These are phyloP conservation scores for Lasioglossum figueresi DNA, from an alignment of 2,888 invertebrate species.

Conservation along the genomic window DNA sequence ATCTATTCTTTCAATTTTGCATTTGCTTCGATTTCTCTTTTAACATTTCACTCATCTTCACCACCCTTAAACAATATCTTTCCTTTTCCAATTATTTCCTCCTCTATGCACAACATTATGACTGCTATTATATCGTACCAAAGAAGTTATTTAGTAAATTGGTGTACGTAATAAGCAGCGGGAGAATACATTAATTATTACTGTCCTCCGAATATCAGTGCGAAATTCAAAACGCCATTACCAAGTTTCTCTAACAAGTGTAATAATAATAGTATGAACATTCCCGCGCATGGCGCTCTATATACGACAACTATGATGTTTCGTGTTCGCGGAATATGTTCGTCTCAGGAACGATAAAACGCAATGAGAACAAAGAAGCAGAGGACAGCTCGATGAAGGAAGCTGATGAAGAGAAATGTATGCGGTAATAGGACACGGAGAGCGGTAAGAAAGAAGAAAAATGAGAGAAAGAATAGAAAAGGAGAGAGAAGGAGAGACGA, in stretches of 20 bases:
- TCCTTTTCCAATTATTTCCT: neutral
- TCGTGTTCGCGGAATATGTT: neutral
- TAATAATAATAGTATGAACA: neutral
- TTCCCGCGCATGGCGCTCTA: neutral
- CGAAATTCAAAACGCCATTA: neutral
- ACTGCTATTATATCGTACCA: neutral
- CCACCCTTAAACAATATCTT: neutral
- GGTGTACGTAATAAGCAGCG: neutral
- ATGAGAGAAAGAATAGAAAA: neutral
- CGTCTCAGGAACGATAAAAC: neutral
- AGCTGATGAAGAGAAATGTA: constrained; percentile 21
- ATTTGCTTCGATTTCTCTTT: no score
- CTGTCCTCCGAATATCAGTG: neutral
- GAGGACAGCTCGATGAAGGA: neutral
- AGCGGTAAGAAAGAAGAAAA: constrained; percentile 15
- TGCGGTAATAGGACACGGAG: constrained; percentile 20
- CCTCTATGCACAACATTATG: neutral
- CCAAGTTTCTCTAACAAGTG: neutral
- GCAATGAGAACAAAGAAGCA: neutral
- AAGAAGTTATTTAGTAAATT: neutral
- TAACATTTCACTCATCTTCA: no score
- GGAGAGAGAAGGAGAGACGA: neutral
- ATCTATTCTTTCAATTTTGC: neutral
- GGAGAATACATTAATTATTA: neutral
- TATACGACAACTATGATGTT: neutral